These are phyloP conservation scores for Caenorhabditis sinica DNA, from an alignment of 2,888 invertebrate genomes.

Conservation along the genomic window DNA sequence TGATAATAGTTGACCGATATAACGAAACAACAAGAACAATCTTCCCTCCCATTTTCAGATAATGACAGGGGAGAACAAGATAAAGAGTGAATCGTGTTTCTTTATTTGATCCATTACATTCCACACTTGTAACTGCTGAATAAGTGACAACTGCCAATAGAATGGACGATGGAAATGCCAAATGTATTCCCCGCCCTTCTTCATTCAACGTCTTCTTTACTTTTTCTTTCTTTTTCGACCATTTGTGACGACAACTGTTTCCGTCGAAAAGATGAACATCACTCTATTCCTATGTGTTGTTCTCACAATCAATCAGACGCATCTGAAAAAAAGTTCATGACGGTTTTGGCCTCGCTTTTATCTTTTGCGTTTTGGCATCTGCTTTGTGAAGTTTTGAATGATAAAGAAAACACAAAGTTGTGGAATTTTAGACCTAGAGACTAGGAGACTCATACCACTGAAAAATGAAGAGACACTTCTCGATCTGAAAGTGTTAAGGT, in stretches of 20 bases:
- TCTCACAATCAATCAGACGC: neutral
- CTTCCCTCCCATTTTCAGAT: slow-evolving; percentile 1
- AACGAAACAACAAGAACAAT: neutral
- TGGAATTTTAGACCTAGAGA: too few relatives aligned
- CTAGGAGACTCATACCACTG: too few relatives aligned
- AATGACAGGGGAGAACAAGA: slow-evolving; percentile 13
- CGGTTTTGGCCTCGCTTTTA: neutral
- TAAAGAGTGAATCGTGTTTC: slow-evolving; percentile 45
- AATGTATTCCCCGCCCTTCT: slow-evolving; percentile 36
- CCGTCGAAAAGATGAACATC: slow-evolving; percentile 17
- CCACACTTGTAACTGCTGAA: slow-evolving; percentile 56
- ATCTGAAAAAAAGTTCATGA: slow-evolving; percentile 6
- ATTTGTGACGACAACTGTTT: slow-evolving; percentile 46
- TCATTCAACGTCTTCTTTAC: slow-evolving; percentile 12
- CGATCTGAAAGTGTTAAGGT: too few relatives aligned
- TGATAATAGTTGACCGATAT: neutral
- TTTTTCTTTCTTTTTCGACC: slow-evolving; percentile 36
- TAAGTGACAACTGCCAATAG: slow-evolving; percentile 47
- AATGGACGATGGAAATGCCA: slow-evolving; percentile 54
- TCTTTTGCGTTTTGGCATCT: neutral
- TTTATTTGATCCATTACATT: slow-evolving; percentile 44
- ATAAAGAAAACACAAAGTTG: too few relatives aligned
- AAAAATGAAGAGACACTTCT: too few relatives aligned
- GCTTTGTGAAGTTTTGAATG: neutral
- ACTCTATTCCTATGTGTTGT: neutral